A percentile compares a stretch with the other conserved stretches of the same genome.
Conservation (phyloP, 2,113 vertebrate genomes). For the Falco punctatus region DNA sequence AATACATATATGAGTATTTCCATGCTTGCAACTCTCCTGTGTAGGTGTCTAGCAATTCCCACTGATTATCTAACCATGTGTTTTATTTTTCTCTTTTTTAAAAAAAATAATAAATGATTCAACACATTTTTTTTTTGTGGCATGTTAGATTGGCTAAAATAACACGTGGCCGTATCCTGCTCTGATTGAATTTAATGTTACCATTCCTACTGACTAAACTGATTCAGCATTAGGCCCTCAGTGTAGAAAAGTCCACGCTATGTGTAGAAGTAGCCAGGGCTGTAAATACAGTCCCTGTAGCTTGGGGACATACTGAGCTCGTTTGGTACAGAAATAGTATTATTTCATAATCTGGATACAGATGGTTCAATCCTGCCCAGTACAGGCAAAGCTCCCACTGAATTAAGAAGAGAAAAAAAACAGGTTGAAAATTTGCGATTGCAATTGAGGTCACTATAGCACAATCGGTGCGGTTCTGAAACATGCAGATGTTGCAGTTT, state of each 20-base stretch:
- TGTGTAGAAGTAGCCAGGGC: not conserved
- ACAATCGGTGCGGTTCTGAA: not conserved
- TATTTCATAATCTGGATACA: not conserved
- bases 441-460: not conserved
- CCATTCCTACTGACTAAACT: not conserved
- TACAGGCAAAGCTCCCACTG: not conserved
- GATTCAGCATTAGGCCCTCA: not conserved
- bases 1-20: not conserved
- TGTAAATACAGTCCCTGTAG: not conserved
- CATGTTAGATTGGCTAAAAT: not conserved
- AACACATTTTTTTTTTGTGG: not conserved
- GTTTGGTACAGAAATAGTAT: not conserved
- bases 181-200: not conserved
- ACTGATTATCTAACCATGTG: constrained; percentile 38
- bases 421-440: not conserved
- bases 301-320: not conserved
- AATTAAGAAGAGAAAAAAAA: not conserved
- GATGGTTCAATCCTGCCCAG: not conserved
- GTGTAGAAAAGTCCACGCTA: not conserved
- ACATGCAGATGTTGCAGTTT: not conserved
- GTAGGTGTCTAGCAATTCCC: constrained; percentile 41
- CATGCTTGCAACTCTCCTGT: constrained; percentile 5
- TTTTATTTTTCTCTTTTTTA: not conserved
- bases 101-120: not conserved
- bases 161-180: not conserved